A percentile compares a stretch with the other conserved stretches of the same genome.
Evolutionary conservation across 2,888 invertebrate genomes (phyloP).

Genomic region (Trachelus stipa): DNA sequence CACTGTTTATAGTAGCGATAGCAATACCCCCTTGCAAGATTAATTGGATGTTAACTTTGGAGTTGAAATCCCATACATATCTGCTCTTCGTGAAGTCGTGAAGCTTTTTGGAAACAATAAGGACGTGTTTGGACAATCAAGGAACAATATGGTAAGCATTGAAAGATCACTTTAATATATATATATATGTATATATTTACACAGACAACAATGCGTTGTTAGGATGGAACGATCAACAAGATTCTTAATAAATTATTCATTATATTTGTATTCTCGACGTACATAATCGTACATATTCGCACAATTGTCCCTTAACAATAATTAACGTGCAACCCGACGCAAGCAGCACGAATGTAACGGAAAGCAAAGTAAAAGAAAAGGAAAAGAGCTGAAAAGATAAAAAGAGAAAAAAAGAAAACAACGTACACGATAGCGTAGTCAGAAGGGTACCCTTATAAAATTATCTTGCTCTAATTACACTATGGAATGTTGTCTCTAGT

Average conservation of each 20-base stretch:
- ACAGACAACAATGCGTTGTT: background rate
- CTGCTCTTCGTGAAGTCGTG: background rate
- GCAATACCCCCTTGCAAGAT: background rate
- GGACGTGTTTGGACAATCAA: background rate
- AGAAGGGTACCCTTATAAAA: constrained; percentile 41
- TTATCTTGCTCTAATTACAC: constrained; percentile 31
- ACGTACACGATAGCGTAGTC: constrained; percentile 4
- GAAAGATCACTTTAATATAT: background rate
- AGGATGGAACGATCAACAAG: constrained; percentile 5
- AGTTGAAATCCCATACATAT: background rate
- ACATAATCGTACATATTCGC: constrained; percentile 33
- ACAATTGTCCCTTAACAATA: constrained; percentile 40
- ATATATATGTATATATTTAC: background rate
- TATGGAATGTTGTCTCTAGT: constrained; percentile 40
- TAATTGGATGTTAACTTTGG: background rate
- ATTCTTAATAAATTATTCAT: constrained; percentile 55
- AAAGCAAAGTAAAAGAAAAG: constrained; percentile 27
- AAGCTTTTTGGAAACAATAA: background rate
- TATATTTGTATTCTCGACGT: constrained; percentile 49
- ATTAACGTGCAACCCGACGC: constrained; percentile 46
- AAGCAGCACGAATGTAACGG: constrained; percentile 41
- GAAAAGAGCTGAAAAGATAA: constrained; percentile 31
- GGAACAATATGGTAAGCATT: background rate
- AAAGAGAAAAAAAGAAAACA: constrained; percentile 33
- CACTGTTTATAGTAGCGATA: background rate